Evolutionary conservation across 2,888 invertebrate genomes (phyloP).

Genomic region (Margaritifera margaritifera): DNA sequence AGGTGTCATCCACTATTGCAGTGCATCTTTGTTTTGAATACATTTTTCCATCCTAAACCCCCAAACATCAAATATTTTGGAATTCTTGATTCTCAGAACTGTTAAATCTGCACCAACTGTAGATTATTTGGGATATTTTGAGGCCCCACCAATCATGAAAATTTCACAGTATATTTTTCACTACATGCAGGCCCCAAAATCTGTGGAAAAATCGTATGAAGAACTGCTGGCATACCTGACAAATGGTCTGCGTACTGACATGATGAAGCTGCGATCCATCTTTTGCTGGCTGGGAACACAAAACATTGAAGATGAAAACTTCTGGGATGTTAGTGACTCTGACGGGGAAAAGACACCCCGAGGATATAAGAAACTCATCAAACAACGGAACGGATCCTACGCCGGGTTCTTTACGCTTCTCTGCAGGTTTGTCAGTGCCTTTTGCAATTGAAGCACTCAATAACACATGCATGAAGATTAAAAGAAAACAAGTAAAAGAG

Average conservation of each 20-base stretch:
- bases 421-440: constrained; percentile 26
- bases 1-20: too few relatives aligned
- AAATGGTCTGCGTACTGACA: constrained; percentile 28
- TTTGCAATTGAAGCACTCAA: too few relatives aligned
- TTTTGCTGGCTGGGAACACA: constrained; percentile 39
- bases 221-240: constrained; percentile 30
- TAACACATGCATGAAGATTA: too few relatives aligned
- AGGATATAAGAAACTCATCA: constrained; percentile 39
- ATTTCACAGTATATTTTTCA: neutral
- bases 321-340: constrained; percentile 21
- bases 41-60: too few relatives aligned
- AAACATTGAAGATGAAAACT: constrained; percentile 30
- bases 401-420: constrained; percentile 37
- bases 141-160: neutral
- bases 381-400: constrained; percentile 33
- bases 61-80: too few relatives aligned
- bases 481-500: too few relatives aligned
- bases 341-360: constrained; percentile 30
- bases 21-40: too few relatives aligned
- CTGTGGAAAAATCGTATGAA: constrained; percentile 30
- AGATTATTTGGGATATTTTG: neutral
- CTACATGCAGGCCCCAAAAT: constrained; percentile 20
- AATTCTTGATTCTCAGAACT: too few relatives aligned
- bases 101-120: neutral
- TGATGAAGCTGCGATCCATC: constrained; percentile 38